Base-by-base conservation (phyloP, 2,888 invertebrate species). In the Macrophya annulata region DNA sequence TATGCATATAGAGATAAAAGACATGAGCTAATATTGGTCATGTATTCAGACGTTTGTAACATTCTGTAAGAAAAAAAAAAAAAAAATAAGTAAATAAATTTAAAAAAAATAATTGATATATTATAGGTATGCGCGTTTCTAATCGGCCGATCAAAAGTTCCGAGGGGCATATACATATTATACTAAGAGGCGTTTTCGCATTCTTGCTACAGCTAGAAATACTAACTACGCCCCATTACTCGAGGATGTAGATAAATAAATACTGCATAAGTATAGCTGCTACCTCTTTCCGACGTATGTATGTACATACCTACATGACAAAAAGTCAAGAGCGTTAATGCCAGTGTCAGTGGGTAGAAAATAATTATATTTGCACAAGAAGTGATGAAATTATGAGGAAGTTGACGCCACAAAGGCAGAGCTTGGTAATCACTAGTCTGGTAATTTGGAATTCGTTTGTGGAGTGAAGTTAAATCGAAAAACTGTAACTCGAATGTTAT, bases 301-400 rank as follows among this genome's bases (percentile, higher is more conserved):
- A n/a, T n/a, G n/a, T n/a, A n/a, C n/a, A n/a, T n/a, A n/a, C n/a
- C n/a, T 40, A 72, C 31, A 43, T 40, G 8, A 5, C n/a, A 83
- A 83, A 48, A 68, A 43, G n/a, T 17, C 17, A 21, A 17, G 79
- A 83, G 37, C 25, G 68, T 37, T 48, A 40, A n/a, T 40, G 65
- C 31, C 68, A 25, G 62, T 31, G n/a, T 10, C 45, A 62, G 82
- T 83, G 82, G 82, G 82, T 21, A 68, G 82, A 83, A 68, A 68
- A 68, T 83, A 83, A 83, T 83, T 83, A 62, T 68, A 68, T 68
- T 83, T 83, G 68, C 68, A 83, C 45, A 83, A 83, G 82, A 83
- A 83, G 68, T 68, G 82, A 45, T 83, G 45, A 68, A 83, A 83
- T 48, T 68, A 43, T 51, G 37, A 55, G 37, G 55, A 25, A 59